Conservation (phyloP, 2,113 vertebrate genomes). For the Struthio camelus region DNA sequence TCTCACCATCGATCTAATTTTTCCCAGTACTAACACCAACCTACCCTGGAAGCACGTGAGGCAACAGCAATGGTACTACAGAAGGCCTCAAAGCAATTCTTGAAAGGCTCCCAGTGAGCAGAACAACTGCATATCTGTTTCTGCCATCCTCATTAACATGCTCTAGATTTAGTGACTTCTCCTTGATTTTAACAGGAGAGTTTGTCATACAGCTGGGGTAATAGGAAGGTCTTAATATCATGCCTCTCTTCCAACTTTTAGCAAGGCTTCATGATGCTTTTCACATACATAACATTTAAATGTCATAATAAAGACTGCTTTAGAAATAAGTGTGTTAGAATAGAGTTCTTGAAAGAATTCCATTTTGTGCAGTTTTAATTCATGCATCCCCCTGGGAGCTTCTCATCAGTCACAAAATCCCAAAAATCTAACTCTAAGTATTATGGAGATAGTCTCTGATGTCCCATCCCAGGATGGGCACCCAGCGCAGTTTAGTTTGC, state of each 20-base stretch:
- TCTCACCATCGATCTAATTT: constrained; percentile 1
- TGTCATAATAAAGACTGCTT: not conserved
- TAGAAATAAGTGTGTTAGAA: not conserved
- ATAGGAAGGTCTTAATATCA: not conserved
- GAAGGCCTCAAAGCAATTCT: not conserved
- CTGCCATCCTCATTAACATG: not conserved
- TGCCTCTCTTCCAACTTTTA: not conserved
- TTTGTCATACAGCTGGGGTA: not conserved
- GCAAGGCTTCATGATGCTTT: not conserved
- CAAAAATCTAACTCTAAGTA: not conserved
- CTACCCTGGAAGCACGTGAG: not conserved
- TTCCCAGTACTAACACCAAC: not conserved
- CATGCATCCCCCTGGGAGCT: not conserved
- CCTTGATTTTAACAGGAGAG: constrained; percentile 5
- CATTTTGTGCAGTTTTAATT: not conserved
- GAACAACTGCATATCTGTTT: not conserved
- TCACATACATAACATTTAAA: not conserved
- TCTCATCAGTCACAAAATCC: not conserved
- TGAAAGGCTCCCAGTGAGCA: constrained; percentile 19
- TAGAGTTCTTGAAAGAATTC: not conserved
- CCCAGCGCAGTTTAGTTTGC: not conserved
- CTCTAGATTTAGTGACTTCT: not conserved
- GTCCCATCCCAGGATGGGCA: not conserved
- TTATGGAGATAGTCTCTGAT: not conserved
- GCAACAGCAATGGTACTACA: not conserved